Conservation (phyloP, 2,797 vertebrate genomes). For the Lagothrix lagotricha region DNA sequence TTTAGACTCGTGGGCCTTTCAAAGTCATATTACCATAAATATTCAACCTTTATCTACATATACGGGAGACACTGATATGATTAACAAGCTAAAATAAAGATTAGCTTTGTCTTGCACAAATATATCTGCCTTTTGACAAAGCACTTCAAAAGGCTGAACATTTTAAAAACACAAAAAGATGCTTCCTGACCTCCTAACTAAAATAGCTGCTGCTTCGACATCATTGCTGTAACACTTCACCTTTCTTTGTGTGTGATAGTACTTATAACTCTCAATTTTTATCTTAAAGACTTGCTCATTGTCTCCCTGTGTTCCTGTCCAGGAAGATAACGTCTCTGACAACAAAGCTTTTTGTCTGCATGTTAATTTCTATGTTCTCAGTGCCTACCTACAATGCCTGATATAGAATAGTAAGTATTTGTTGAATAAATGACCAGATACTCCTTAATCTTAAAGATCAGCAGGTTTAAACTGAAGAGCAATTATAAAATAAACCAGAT, state of each 20-base stretch:
- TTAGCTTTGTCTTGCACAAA: neutral
- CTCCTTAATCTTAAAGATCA: neutral
- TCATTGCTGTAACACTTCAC: fast-evolving
- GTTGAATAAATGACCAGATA: neutral
- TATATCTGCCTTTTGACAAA: neutral
- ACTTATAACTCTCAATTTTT: neutral
- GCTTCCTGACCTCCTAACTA: neutral
- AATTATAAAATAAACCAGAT: neutral
- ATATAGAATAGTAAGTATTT: neutral
- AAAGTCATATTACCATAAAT: neutral
- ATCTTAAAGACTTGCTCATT: neutral
- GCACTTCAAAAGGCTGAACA: neutral
- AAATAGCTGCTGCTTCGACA: too few relatives aligned
- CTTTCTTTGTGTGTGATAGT: neutral
- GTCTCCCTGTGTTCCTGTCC: neutral
- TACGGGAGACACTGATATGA: neutral
- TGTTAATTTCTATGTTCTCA: neutral
- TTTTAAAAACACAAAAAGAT: neutral
- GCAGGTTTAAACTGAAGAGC: neutral
- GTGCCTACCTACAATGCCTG: neutral
- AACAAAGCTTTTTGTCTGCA: neutral
- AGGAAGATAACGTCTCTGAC: neutral
- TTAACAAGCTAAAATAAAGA: neutral
- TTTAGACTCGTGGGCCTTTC: neutral
- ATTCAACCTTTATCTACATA: neutral